These are phyloP conservation scores for Heterohyrax brucei DNA, from an alignment of 2,797 vertebrate genomes.

Conservation along the genomic window DNA sequence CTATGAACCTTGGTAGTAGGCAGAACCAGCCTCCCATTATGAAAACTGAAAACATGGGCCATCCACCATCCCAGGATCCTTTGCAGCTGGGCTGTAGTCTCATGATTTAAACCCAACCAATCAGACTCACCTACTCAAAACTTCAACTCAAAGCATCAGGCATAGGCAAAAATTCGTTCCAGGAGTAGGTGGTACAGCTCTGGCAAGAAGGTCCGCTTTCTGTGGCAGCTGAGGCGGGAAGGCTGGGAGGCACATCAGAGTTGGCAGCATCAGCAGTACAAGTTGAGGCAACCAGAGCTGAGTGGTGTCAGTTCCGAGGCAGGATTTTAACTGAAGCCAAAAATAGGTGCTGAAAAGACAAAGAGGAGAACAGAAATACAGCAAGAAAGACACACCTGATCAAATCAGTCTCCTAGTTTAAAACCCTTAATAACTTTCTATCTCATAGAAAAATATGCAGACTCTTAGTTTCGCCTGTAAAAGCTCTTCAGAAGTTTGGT, in stretches of 20 bases:
- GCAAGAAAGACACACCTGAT: slow-evolving; percentile 2
- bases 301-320: background rate
- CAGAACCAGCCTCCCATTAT: background rate
- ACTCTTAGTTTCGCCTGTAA: slow-evolving; percentile 23
- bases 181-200: background rate
- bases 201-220: background rate
- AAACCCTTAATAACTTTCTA: slow-evolving; percentile 25
- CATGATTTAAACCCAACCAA: background rate
- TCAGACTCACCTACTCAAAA: background rate
- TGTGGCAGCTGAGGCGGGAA: background rate
- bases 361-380: slow-evolving; percentile 58
- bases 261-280: background rate
- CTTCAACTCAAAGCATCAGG: slow-evolving; percentile 26
- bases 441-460: slow-evolving; percentile 32
- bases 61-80: background rate
- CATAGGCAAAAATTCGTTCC: background rate
- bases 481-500: slow-evolving; percentile 7
- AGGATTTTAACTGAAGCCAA: slow-evolving; percentile 49
- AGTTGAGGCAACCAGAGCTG: background rate
- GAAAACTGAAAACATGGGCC: slow-evolving; percentile 34
- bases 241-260: background rate
- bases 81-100: background rate
- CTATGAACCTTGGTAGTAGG: background rate
- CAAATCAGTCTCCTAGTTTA: slow-evolving; percentile 42
- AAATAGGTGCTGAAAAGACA: slow-evolving; percentile 41